These are phyloP conservation scores for Drosophila elegans DNA, from an alignment of 1,140 invertebrate species.

Conservation along the genomic window DNA sequence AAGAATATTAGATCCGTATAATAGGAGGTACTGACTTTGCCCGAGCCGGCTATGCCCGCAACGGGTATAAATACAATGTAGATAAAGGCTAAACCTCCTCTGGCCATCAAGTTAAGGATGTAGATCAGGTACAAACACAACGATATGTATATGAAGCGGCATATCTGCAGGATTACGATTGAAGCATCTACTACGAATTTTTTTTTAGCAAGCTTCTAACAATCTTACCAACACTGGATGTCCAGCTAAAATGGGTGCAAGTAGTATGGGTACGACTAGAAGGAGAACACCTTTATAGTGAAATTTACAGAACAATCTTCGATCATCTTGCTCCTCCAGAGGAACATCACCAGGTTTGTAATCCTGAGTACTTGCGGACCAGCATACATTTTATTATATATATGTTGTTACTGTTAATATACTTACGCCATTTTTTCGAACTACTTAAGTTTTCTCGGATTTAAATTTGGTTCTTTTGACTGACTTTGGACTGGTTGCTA, in stretches of 20 bases:
- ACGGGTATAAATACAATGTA: slow-evolving; percentile 46
- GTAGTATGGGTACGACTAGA: slow-evolving; percentile 34
- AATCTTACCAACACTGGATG: slow-evolving; percentile 21
- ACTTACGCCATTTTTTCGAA: slow-evolving; percentile 18
- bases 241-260: slow-evolving; percentile 37
- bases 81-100: slow-evolving; percentile 51
- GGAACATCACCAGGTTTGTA: slow-evolving; percentile 52
- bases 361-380: background rate
- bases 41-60: slow-evolving; percentile 37
- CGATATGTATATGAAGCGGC: slow-evolving; percentile 42
- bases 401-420: background rate
- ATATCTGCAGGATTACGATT: slow-evolving; percentile 10
- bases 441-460: background rate
- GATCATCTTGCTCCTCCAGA: slow-evolving; percentile 36
- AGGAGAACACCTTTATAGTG: slow-evolving; percentile 63
- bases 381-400: background rate
- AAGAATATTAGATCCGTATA: slow-evolving; percentile 52
- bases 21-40: slow-evolving; percentile 4
- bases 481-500: background rate
- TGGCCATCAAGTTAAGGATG: slow-evolving; percentile 52
- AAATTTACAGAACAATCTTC: slow-evolving; percentile 50
- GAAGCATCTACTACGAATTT: background rate
- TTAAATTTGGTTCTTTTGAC: background rate
- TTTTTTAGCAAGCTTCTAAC: fast-evolving
- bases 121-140: slow-evolving; percentile 46